A percentile compares a stretch with the other conserved stretches of the same genome.
Evolutionary conservation across 1,140 invertebrate species (phyloP).

Genomic region (Neuroterus valhalla): DNA sequence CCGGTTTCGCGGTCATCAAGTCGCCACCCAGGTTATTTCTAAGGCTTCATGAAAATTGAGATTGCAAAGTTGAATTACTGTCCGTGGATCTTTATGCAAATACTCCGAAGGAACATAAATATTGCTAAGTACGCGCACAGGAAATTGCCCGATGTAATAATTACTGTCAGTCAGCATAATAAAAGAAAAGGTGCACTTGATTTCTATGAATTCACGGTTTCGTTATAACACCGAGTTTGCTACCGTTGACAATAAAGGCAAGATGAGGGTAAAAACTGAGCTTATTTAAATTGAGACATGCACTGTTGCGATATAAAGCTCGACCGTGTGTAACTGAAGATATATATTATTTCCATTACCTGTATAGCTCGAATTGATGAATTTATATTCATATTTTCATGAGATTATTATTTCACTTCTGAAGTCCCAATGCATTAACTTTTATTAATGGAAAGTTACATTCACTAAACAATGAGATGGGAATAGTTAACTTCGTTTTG

Average conservation of each 20-base stretch:
- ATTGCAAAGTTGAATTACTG: not conserved
- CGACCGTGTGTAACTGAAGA: too few relatives aligned
- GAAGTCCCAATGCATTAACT: too few relatives aligned
- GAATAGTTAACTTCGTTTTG: too few relatives aligned
- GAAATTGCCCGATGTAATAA: conserved; percentile 46
- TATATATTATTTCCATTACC: too few relatives aligned
- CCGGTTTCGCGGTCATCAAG: too few relatives aligned
- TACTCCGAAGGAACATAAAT: conserved; percentile 27
- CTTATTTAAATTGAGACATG: conserved; percentile 1
- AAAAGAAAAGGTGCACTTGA: conserved; percentile 43
- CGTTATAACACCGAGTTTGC: conserved; percentile 18
- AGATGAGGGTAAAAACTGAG: not conserved
- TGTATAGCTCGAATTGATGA: too few relatives aligned
- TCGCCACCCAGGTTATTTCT: too few relatives aligned
- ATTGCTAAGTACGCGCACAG: conserved; percentile 39
- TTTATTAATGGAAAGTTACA: too few relatives aligned
- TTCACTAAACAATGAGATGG: too few relatives aligned
- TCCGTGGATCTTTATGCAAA: not conserved
- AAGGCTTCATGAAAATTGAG: not conserved
- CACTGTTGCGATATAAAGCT: too few relatives aligned
- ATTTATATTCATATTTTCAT: too few relatives aligned
- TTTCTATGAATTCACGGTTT: conserved; percentile 35
- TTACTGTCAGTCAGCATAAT: conserved; percentile 53
- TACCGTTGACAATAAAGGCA: not conserved
- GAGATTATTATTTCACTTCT: too few relatives aligned